Evolutionary conservation across 2,797 vertebrate species (phyloP).

Genomic region (Protonibea diacanthus): DNA sequence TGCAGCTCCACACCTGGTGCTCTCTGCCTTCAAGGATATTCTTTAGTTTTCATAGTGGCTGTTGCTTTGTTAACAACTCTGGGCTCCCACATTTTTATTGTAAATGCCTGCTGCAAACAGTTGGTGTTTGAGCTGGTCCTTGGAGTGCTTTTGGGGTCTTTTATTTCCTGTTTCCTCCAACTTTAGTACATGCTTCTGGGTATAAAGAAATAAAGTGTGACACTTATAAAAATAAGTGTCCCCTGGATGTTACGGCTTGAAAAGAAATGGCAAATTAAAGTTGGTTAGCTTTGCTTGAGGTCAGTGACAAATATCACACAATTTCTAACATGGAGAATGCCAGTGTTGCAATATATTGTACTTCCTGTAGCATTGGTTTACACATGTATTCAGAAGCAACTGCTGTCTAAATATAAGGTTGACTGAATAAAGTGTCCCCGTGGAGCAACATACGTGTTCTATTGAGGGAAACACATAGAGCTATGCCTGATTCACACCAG

Average conservation of each 20-base stretch:
- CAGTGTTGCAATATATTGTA: not conserved
- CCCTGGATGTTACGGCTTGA: conserved; percentile 1
- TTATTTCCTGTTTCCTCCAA: not conserved
- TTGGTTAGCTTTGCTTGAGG: conserved; percentile 7
- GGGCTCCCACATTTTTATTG: conserved; percentile 25
- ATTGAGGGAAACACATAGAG: not conserved
- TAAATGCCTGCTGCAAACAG: conserved; percentile 48
- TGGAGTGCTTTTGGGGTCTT: conserved; percentile 42
- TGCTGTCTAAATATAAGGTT: not conserved
- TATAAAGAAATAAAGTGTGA: not conserved
- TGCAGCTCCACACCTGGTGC: conserved; percentile 49
- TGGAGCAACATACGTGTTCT: not conserved
- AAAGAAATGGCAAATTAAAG: conserved; percentile 11
- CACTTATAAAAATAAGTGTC: not conserved
- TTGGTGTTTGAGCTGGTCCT: conserved; percentile 66
- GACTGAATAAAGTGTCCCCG: not conserved
- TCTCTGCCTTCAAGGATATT: conserved; percentile 56
- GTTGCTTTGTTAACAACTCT: conserved; percentile 46
- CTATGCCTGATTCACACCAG: not conserved
- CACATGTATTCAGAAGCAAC: conserved; percentile 4
- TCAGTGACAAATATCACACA: conserved; percentile 12
- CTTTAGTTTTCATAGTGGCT: conserved; percentile 39
- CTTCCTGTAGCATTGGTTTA: not conserved
- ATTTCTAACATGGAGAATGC: conserved; percentile 17
- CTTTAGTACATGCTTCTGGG: not conserved